Evolutionary conservation across 2,888 invertebrate species (phyloP).

Genomic region (Callinectes sapidus): DNA sequence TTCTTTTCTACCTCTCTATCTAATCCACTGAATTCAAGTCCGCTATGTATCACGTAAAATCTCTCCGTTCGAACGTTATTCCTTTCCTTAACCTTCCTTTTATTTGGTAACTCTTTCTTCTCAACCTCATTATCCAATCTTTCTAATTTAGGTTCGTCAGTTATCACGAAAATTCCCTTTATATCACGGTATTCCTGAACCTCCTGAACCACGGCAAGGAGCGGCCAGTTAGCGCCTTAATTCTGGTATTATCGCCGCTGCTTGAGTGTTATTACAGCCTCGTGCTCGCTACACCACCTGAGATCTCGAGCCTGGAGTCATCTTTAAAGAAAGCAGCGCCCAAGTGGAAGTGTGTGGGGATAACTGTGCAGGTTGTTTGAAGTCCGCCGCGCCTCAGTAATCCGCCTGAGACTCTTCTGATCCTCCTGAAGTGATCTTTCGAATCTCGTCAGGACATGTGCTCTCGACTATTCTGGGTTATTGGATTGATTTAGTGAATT

Average conservation of each 20-base stretch:
- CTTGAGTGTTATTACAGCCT: constrained; percentile 2
- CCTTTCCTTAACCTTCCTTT: too few relatives aligned
- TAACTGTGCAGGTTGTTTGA: not conserved
- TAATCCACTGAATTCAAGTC: too few relatives aligned
- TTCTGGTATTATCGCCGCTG: constrained; percentile 2
- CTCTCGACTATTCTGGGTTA: not conserved
- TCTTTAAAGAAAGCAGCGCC: not conserved
- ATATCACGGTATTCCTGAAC: constrained; percentile 5
- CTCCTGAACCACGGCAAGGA: not conserved
- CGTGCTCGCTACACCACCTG: not conserved
- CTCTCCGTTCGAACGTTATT: too few relatives aligned
- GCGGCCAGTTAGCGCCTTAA: not conserved
- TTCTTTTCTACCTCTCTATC: too few relatives aligned
- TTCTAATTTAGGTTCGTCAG: not conserved
- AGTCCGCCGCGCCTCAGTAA: not conserved
- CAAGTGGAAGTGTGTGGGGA: not conserved
- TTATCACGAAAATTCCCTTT: constrained; percentile 11
- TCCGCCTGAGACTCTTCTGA: not conserved
- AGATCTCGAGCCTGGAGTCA: not conserved
- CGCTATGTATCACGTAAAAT: too few relatives aligned
- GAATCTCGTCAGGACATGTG: too few relatives aligned
- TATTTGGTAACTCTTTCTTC: too few relatives aligned
- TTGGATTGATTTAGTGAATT: not conserved
- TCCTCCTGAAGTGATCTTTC: not conserved
- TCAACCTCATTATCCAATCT: too few relatives aligned